phyloP scores from a whole-genome alignment of 1,140 invertebrate species.

The Carcinoscorpius rotundicauda region DNA sequence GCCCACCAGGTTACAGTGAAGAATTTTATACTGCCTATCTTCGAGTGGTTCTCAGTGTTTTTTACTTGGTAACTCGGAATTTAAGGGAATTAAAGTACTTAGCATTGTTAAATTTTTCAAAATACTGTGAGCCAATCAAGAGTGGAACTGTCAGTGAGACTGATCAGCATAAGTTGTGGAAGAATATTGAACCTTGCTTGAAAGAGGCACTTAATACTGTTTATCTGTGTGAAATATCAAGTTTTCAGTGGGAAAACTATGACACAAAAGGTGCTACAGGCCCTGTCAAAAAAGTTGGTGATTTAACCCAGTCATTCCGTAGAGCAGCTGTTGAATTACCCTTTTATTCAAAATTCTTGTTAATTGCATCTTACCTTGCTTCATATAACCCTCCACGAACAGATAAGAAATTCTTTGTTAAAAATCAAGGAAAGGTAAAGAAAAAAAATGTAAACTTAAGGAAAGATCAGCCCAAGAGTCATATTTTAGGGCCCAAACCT shows the following conservation, averaged over 20 bases:
- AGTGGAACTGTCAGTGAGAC: conserved; percentile 40
- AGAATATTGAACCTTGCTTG: conserved; percentile 57
- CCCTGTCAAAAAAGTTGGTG: too few species aligned
- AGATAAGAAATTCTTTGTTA: conserved; percentile 66
- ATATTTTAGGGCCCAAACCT: conserved; percentile 54
- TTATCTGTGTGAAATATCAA: conserved; percentile 53
- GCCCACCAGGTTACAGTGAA: conserved; percentile 31
- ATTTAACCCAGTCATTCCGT: conserved; percentile 30
- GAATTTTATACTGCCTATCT: conserved; percentile 65
- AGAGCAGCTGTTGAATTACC: conserved; percentile 49
- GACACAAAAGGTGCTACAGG: background rate
- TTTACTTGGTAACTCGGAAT: conserved; percentile 65
- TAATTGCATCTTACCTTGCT: conserved; percentile 78
- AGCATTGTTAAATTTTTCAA: conserved; percentile 42
- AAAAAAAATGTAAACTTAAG: conserved; percentile 36
- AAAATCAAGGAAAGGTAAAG: conserved; percentile 45
- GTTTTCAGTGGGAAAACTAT: conserved; percentile 28
- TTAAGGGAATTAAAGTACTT: conserved; percentile 52
- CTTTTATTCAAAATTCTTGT: conserved; percentile 72
- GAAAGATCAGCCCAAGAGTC: conserved; percentile 33
- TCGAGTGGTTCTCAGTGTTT: conserved; percentile 63
- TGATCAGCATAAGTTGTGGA: conserved; percentile 56
- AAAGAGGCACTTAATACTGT: conserved; percentile 58
- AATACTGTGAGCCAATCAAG: conserved; percentile 61
- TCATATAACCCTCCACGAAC: conserved; percentile 78